Evolutionary conservation across 2,888 invertebrate genomes (phyloP), one percentile per base, ranked within the genome.

Genomic region (Pseudanteris insignis): DNA sequence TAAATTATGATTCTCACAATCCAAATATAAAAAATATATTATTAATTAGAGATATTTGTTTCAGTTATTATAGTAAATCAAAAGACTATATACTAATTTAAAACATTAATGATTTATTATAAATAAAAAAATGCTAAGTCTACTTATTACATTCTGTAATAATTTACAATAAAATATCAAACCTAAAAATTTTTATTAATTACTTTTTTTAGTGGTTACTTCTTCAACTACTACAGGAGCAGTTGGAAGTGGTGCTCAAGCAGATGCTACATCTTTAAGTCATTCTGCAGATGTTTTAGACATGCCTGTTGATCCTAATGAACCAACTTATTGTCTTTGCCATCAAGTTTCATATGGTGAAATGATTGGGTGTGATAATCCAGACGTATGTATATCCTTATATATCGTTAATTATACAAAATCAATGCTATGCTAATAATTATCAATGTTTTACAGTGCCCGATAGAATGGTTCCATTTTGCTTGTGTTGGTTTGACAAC

Each of bases 291-390:
- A 92, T 77, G 92, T 92, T 7, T 82, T 92, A 25, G 92, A 92
- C 68, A 92, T 92, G 92, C 92, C 92, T 0, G 92, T 92, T 0
- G 92, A 99, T 84, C 98, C 98, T 0, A 98, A 98, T 76, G 98
- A 99, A 78, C 98, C 98, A 0, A 97, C 96, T 0, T 99, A 99
- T 79, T 99, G 97, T 79, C 83, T 96, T 26, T 99, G 98, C 76
- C 96, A 97, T 81, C 97, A 98, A 86, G 92, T 92, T 38, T 95
- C 95, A 2, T 96, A 94, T 72, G 96, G 96, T 48, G 94, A 96
- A 83, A 96, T 96, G 96, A 94, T 96, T 75, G 94, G 92, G 64
- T 96, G 96, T 84, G 96, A 96, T 81, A 96, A 96, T 81, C 89
- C 89, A 38, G 92, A 92, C 84, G 91, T 88, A 81, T 84, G 84